phyloP scores from a whole-genome alignment of 2,797 vertebrate genomes.

The Cryptoprocta ferox region DNA sequence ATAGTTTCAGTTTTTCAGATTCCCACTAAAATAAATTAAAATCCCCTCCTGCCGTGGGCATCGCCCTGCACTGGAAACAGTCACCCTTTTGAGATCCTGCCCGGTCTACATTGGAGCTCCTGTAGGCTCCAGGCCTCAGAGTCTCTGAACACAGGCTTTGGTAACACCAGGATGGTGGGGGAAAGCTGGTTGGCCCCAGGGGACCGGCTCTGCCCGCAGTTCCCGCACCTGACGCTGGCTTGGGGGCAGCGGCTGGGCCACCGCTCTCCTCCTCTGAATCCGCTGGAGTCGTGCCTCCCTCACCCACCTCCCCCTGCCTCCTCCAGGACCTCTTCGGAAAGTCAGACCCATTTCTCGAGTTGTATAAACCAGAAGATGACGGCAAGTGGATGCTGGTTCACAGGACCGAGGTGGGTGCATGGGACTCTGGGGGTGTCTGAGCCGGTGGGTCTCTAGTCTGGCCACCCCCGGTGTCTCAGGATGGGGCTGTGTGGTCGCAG shows the following conservation, averaged over 20 bases:
- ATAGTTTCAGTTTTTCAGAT: not conserved
- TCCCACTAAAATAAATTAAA: not conserved
- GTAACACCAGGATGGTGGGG: too few species aligned
- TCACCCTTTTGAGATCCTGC: not conserved
- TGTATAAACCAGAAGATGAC: constrained; percentile 96
- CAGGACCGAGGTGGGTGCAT: constrained; percentile 89
- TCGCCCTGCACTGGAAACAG: not conserved
- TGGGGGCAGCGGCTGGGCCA: not conserved
- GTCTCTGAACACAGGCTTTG: not conserved
- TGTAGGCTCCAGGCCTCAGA: fast-evolving
- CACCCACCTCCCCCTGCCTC: not conserved
- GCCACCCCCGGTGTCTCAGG: not conserved
- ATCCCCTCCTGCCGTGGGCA: not conserved
- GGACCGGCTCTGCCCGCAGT: not conserved
- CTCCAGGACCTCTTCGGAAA: constrained; percentile 98
- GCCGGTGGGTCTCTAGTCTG: not conserved
- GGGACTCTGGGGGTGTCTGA: not conserved
- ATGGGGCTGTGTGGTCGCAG: not conserved
- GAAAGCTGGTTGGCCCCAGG: not conserved
- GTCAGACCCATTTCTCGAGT: constrained; percentile 98
- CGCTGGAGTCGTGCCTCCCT: not conserved
- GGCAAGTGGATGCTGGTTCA: constrained; percentile 99
- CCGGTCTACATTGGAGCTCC: not conserved
- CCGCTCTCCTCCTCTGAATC: not conserved
- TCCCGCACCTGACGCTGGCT: fast-evolving